Percentiles rank a stretch among this genome's conserved stretches.
These are phyloP conservation scores for Aporrectodea caliginosa DNA, from an alignment of 1,140 invertebrate genomes.

Conservation along the genomic window DNA sequence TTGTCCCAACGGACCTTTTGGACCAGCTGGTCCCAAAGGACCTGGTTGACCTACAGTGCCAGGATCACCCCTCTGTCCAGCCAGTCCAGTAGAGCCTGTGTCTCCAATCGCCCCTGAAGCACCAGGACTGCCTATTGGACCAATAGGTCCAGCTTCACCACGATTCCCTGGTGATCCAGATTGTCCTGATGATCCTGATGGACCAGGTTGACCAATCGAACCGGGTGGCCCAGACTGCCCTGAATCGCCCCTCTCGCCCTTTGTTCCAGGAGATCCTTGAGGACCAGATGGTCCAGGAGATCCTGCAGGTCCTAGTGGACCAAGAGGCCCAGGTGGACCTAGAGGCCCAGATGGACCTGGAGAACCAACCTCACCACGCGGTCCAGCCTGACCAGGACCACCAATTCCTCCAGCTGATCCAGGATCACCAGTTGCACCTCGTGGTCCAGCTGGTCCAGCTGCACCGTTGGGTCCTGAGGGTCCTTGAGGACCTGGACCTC, in stretches of 20 bases:
- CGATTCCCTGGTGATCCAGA: conserved; percentile 8
- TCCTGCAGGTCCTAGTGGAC: conserved; percentile 19
- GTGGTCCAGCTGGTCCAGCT: not conserved
- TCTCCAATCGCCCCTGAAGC: not conserved
- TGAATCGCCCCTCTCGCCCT: conserved; percentile 24
- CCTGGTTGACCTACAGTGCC: conserved; percentile 15
- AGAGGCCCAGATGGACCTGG: not conserved
- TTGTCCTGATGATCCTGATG: conserved; percentile 25
- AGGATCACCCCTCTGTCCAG: conserved; percentile 15
- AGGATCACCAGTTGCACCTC: not conserved
- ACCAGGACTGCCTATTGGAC: conserved; percentile 8
- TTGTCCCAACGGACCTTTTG: conserved; percentile 4
- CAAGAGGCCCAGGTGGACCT: conserved; percentile 5
- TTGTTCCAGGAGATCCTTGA: not conserved
- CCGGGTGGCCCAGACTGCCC: conserved; percentile 20
- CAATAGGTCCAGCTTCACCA: conserved; percentile 26
- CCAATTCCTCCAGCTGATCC: conserved; percentile 15
- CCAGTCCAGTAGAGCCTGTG: conserved; percentile 13
- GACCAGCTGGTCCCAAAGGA: conserved; percentile 11
- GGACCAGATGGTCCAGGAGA: conserved; percentile 7
- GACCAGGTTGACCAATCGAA: conserved; percentile 12
- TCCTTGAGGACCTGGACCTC: not conserved
- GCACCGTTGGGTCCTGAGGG: not conserved
- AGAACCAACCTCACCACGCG: conserved; percentile 1
- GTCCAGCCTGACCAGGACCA: conserved; percentile 1